Base-by-base conservation (phyloP, 2,113 vertebrate species). In the Festucalex cinctus region DNA sequence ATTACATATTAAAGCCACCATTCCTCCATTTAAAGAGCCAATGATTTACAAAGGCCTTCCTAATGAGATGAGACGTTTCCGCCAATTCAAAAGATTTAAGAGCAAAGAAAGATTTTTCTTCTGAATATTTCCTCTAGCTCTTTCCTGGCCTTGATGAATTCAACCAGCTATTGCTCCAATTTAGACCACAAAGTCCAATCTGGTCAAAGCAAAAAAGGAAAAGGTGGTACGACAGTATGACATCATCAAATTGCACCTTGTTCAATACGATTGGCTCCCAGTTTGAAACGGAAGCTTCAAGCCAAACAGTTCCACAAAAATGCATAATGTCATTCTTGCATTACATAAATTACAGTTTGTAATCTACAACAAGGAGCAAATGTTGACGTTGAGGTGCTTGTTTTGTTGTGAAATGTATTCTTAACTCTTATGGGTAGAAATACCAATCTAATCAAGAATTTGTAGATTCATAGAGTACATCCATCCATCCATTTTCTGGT, bases 101-200 rank as follows among this genome's bases (percentile, higher is more conserved):
- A 77, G 53, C 68, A 71, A 80, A 74, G 73, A 74, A 81, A 63
- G 76, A 64, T 66, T 58, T 37, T 60, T 72, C 81, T 74, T 72
- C 93, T 92, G 80, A 93, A 66, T 58, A 94, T 83, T 81, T 82
- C 90, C 66, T 66, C 90, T 78, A 95, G 89, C 65, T 83, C 86
- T 70, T 85, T 83, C 69, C 91, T 93, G 63, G 79, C 79, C 67
- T 90, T 83, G 90, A 91, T 65, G 70, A 95, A 91, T 80, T 67
- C 79, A 22, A 68, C 72, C 67, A 90, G 63, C 1, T 92, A 94
- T 16, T 59, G 73, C 63, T 91, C 88, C 80, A 92, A 83, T 85
- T 89, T 80, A 67, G 88, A 90, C 1, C 90, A 85, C 65, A 94
- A 60, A 41, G 70, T 89, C 53, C 61, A 94, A 80, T 79, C 94